A percentile compares a stretch with the other conserved stretches of the same genome.
Evolutionary conservation across 2,888 invertebrate genomes (phyloP).

Genomic region (Chrysolina oricalcia): DNA sequence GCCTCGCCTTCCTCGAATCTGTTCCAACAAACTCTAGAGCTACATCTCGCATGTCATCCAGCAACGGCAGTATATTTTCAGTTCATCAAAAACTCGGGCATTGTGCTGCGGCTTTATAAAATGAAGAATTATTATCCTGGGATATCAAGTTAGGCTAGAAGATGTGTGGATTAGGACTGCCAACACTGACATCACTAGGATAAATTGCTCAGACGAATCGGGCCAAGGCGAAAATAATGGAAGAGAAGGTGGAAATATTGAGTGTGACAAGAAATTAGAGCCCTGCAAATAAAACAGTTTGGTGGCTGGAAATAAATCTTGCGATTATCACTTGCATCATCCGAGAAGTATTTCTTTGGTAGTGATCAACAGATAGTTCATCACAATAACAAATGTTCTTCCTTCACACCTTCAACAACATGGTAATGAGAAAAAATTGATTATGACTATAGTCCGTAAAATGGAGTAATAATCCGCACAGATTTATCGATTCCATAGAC

Average conservation of each 20-base stretch:
- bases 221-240: slow-evolving; percentile 17
- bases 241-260: slow-evolving; percentile 1
- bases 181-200: slow-evolving; percentile 28
- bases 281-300: background rate
- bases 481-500: too few species aligned
- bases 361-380: too few species aligned
- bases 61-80: slow-evolving; percentile 6
- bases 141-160: slow-evolving; percentile 28
- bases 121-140: slow-evolving; percentile 26
- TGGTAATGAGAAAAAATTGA: too few species aligned
- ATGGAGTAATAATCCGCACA: too few species aligned
- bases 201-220: slow-evolving; percentile 7
- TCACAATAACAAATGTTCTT: too few species aligned
- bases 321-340: too few species aligned
- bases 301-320: too few species aligned
- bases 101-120: slow-evolving; percentile 12
- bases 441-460: too few species aligned
- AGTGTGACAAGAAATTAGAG: slow-evolving; percentile 11
- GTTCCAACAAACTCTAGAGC: background rate
- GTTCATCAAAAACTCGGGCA: slow-evolving; percentile 15
- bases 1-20: too few species aligned
- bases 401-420: too few species aligned
- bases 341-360: too few species aligned
- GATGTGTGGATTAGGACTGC: slow-evolving; percentile 32
- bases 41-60: background rate